phyloP scores from a whole-genome alignment of 2,797 vertebrate species.

The Lycodopsis pacificus region DNA sequence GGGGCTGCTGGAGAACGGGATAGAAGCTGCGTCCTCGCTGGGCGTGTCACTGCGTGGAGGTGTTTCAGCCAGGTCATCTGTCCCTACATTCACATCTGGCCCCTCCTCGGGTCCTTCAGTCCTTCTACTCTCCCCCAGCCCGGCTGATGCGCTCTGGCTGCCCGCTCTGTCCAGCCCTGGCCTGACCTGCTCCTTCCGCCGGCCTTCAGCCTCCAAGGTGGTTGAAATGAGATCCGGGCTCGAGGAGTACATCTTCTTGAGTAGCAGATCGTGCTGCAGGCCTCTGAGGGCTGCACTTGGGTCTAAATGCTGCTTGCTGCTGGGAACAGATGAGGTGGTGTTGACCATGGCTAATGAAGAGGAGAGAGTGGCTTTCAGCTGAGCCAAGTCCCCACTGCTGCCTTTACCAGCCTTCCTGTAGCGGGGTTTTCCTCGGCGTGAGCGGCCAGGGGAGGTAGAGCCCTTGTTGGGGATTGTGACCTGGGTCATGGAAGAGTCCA shows the following conservation, averaged over 20 bases:
- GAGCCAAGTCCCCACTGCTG: conserved; percentile 90
- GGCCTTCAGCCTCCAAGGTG: conserved; percentile 85
- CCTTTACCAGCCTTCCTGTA: conserved; percentile 91
- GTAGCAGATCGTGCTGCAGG: conserved; percentile 89
- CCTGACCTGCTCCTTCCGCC: conserved; percentile 77
- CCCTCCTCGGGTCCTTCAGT: conserved; percentile 56
- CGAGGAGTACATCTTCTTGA: conserved; percentile 93
- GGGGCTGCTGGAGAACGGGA: conserved; percentile 91
- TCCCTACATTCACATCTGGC: conserved; percentile 58
- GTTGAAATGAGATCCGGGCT: conserved; percentile 95
- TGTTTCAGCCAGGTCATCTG: conserved; percentile 81
- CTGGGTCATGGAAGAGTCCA: conserved; percentile 92
- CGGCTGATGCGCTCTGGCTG: conserved; percentile 83
- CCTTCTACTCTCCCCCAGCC: conserved; percentile 75
- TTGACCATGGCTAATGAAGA: conserved; percentile 80
- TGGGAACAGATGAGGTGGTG: conserved; percentile 74
- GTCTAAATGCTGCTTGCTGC: conserved; percentile 81
- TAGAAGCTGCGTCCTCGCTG: conserved; percentile 90
- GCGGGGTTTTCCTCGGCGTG: conserved; percentile 91
- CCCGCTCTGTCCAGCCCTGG: conserved; percentile 78
- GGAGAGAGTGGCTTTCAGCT: conserved; percentile 84
- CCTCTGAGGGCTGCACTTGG: conserved; percentile 84
- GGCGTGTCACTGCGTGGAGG: conserved; percentile 89
- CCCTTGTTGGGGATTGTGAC: conserved; percentile 92
- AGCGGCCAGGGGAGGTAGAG: conserved; percentile 92